Percentiles rank a stretch among this genome's conserved stretches.
These are phyloP conservation scores for Bovichtus variegatus DNA, from an alignment of 2,797 vertebrate genomes.

Conservation along the genomic window DNA sequence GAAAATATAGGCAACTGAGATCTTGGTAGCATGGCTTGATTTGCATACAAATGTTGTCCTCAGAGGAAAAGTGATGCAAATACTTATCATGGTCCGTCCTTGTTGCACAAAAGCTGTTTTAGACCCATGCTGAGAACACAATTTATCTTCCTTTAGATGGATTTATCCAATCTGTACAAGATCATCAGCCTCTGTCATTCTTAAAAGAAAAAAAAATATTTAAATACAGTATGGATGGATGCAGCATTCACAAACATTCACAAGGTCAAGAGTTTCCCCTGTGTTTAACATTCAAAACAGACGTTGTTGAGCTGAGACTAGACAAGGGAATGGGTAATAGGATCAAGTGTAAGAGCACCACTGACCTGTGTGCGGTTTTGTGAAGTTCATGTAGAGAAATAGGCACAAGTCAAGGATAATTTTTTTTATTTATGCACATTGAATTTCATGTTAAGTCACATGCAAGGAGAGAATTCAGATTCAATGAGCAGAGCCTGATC, in stretches of 20 bases:
- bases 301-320: slow-evolving; percentile 48
- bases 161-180: slow-evolving; percentile 63
- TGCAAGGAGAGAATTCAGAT: slow-evolving; percentile 45
- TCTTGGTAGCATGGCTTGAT: slow-evolving; percentile 42
- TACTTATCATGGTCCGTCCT: slow-evolving; percentile 48
- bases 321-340: slow-evolving; percentile 58
- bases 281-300: slow-evolving; percentile 66
- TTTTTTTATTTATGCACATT: slow-evolving; percentile 52
- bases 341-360: slow-evolving; percentile 39
- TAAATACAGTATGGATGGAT: slow-evolving; percentile 42
- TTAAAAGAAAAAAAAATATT: slow-evolving; percentile 48
- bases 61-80: slow-evolving; percentile 42
- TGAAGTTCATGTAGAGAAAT: slow-evolving; percentile 51
- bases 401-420: slow-evolving; percentile 33
- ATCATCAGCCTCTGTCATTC: slow-evolving; percentile 51
- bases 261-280: slow-evolving; percentile 68
- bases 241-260: slow-evolving; percentile 37
- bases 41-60: slow-evolving; percentile 57
- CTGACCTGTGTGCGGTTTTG: slow-evolving; percentile 55
- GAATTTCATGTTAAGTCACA: slow-evolving; percentile 47
- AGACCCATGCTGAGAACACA: slow-evolving; percentile 33
- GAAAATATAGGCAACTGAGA: slow-evolving; percentile 17
- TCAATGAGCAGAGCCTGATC: slow-evolving; percentile 38
- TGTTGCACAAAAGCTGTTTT: slow-evolving; percentile 47
- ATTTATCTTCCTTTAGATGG: slow-evolving; percentile 44